These are phyloP conservation scores for Neopelma chrysocephalum DNA, from an alignment of 2,797 vertebrate species.

Conservation along the genomic window DNA sequence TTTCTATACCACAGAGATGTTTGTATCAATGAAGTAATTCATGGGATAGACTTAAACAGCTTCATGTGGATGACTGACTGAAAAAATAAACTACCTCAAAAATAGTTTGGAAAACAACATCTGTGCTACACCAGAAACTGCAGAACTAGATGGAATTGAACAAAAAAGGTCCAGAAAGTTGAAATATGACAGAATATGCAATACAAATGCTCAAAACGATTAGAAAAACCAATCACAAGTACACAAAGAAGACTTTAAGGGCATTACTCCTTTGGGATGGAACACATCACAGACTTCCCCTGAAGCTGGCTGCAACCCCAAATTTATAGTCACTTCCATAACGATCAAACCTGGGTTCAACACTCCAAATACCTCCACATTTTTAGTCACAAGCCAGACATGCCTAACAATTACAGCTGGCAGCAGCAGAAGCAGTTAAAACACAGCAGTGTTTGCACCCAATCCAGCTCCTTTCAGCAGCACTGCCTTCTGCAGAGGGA, in stretches of 20 bases:
- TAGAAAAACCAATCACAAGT: neutral
- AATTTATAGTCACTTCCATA: neutral
- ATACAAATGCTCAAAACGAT: neutral
- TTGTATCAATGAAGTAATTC: neutral
- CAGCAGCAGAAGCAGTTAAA: neutral
- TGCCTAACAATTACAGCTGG: neutral
- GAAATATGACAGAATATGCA: neutral
- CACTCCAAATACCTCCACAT: neutral
- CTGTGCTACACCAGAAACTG: neutral
- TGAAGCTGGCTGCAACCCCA: neutral
- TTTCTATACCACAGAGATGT: neutral
- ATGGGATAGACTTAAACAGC: neutral
- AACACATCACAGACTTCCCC: neutral
- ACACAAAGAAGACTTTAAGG: neutral
- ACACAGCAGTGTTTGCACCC: neutral
- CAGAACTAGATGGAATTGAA: neutral
- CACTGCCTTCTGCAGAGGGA: neutral
- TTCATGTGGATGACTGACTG: neutral
- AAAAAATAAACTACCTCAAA: neutral
- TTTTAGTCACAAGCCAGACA: neutral
- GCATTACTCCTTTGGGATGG: neutral
- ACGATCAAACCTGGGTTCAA: neutral
- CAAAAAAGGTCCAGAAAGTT: neutral
- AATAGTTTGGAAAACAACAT: neutral
- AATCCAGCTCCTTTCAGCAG: neutral